A percentile compares a stretch with the other conserved stretches of the same genome.
phyloP scores from a whole-genome alignment of 2,797 vertebrate species.

The Orientallactaga sibirica region DNA sequence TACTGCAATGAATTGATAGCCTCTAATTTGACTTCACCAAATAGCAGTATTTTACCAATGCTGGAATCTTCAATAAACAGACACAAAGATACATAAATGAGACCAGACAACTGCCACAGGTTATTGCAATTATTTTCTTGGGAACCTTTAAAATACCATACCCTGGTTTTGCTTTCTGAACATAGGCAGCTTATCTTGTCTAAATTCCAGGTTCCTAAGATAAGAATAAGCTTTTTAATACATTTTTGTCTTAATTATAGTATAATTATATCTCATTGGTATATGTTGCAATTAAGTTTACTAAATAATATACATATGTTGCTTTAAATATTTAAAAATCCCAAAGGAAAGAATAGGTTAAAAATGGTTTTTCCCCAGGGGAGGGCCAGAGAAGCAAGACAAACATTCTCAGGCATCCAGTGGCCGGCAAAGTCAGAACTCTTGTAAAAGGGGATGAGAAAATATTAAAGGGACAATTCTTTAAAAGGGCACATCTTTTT shows the following conservation, averaged over 20 bases:
- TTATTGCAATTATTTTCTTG: slow-evolving; percentile 48
- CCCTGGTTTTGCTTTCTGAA: not conserved
- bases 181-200: not conserved
- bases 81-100: slow-evolving; percentile 14
- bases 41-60: slow-evolving; percentile 62
- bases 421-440: not conserved
- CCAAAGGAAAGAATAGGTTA: slow-evolving; percentile 44
- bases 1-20: not conserved
- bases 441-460: not conserved
- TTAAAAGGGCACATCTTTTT: slow-evolving; percentile 11
- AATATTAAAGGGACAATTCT: not conserved
- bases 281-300: not conserved
- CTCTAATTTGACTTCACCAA: slow-evolving; percentile 51
- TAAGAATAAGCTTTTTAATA: not conserved
- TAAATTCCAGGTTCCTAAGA: not conserved
- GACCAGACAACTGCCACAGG: not conserved
- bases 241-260: not conserved
- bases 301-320: not conserved
- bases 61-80: slow-evolving; percentile 53
- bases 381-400: slow-evolving; percentile 54
- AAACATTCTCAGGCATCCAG: slow-evolving; percentile 38
- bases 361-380: slow-evolving; percentile 49
- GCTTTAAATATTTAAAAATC: slow-evolving; percentile 45
- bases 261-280: not conserved
- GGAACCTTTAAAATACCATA: not conserved